phyloP scores from a whole-genome alignment of 2,888 invertebrate genomes.

The Thymelicus sylvestris region DNA sequence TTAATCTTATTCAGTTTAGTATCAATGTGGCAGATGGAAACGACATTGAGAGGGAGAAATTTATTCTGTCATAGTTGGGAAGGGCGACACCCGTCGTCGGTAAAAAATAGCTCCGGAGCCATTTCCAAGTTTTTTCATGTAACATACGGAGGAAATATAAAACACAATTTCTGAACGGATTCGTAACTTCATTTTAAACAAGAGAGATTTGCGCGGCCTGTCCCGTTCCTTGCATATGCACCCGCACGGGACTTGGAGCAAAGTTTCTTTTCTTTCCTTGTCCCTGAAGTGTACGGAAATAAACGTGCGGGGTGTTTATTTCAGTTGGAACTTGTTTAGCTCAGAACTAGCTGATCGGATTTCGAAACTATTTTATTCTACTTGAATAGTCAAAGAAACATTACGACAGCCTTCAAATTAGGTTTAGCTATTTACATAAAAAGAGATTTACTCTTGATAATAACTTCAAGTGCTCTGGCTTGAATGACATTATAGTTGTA shows the following conservation, averaged over 20 bases:
- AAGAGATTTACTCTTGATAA: too few relatives aligned
- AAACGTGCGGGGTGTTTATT: conserved; percentile 75
- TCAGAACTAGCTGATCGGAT: conserved; percentile 69
- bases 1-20: conserved; percentile 35
- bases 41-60: conserved; percentile 50
- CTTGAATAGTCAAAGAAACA: not conserved
- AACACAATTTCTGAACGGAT: conserved; percentile 73
- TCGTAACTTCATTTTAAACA: conserved; percentile 77
- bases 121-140: conserved; percentile 68
- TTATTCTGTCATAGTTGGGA: conserved; percentile 47
- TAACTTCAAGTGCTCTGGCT: too few relatives aligned
- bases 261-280: conserved; percentile 58
- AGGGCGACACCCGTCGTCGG: conserved; percentile 48
- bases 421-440: too few relatives aligned
- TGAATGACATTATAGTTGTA: too few relatives aligned
- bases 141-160: conserved; percentile 69
- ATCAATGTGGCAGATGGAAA: conserved; percentile 43
- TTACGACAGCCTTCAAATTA: too few relatives aligned
- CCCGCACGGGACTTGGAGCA: conserved; percentile 53
- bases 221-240: conserved; percentile 66
- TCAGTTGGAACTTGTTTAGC: conserved; percentile 75
- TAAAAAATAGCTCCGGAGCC: conserved; percentile 59
- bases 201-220: conserved; percentile 65
- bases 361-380: conserved; percentile 47
- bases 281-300: conserved; percentile 69